Percentiles rank a stretch among this genome's conserved stretches.
These are phyloP conservation scores for Drosophila borealis DNA, from an alignment of 2,888 invertebrate species.

Conservation along the genomic window DNA sequence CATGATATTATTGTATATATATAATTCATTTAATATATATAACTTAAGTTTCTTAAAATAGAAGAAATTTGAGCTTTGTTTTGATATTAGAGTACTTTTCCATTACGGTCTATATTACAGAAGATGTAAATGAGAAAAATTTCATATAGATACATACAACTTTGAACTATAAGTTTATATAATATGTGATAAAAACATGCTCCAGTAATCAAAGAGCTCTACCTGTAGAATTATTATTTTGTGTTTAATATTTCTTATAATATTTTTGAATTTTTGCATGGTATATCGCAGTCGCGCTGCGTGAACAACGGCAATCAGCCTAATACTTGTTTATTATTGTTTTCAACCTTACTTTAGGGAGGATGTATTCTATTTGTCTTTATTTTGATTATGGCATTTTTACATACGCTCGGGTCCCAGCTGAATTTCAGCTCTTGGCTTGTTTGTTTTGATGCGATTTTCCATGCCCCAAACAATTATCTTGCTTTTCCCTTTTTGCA, in stretches of 20 bases:
- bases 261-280: not conserved
- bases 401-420: conserved; percentile 13
- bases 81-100: too few relatives aligned
- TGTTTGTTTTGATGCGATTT: conserved; percentile 46
- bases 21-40: not conserved
- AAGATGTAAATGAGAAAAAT: too few relatives aligned
- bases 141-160: too few relatives aligned
- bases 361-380: conserved; percentile 36
- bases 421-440: conserved; percentile 20
- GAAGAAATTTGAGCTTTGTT: too few relatives aligned
- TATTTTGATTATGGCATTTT: conserved; percentile 52
- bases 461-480: conserved; percentile 39
- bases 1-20: not conserved
- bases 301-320: not conserved
- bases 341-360: conserved; percentile 7
- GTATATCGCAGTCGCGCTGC: conserved; percentile 8
- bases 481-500: conserved; percentile 36
- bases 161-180: too few relatives aligned
- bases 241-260: not conserved
- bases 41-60: too few relatives aligned
- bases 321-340: conserved; percentile 17
- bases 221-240: not conserved
- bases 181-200: too few relatives aligned
- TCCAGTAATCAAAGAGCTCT: too few relatives aligned
- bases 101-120: too few relatives aligned